A percentile compares a stretch with the other conserved stretches of the same genome.
Conservation (phyloP, 64 coral and sea anemone species). For the Dendrophyllia cribrosa region DNA sequence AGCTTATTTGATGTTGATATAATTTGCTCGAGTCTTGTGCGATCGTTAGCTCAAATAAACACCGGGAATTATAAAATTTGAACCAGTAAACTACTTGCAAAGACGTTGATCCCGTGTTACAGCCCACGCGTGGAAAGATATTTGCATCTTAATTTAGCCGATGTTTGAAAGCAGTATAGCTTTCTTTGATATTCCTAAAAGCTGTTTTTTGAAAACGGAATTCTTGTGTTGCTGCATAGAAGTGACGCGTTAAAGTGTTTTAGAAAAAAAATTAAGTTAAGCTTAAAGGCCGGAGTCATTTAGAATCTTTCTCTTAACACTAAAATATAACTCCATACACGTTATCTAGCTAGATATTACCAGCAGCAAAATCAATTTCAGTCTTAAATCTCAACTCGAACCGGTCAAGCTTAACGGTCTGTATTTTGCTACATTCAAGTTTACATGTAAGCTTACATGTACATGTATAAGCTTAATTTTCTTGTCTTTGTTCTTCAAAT, state of each 20-base stretch:
- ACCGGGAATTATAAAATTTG: slow-evolving; percentile 60
- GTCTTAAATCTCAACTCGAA: no score
- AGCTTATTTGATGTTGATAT: slow-evolving; percentile 29
- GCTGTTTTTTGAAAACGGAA: slow-evolving; percentile 6
- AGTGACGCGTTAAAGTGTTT: background rate
- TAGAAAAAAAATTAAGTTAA: background rate
- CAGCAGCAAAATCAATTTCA: no score
- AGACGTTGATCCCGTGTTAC: slow-evolving; percentile 22
- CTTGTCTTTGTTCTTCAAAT: no score
- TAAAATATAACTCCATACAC: no score
- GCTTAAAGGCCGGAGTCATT: no score
- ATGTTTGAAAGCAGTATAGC: background rate
- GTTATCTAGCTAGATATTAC: no score
- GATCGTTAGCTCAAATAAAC: slow-evolving; percentile 45
- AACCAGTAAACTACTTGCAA: slow-evolving; percentile 37
- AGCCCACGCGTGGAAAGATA: background rate
- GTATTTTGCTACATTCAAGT: no score
- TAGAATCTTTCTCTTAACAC: no score
- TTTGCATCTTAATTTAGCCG: background rate
- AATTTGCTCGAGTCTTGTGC: slow-evolving; percentile 8
- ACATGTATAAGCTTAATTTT: no score
- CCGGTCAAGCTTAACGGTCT: no score
- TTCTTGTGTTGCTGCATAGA: slow-evolving; percentile 56
- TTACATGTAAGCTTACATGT: no score
- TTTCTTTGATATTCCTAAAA: background rate